Percentiles rank a stretch among this genome's conserved stretches.
phyloP scores from a whole-genome alignment of 2,888 invertebrate genomes.

The Pyrrhia umbra region DNA sequence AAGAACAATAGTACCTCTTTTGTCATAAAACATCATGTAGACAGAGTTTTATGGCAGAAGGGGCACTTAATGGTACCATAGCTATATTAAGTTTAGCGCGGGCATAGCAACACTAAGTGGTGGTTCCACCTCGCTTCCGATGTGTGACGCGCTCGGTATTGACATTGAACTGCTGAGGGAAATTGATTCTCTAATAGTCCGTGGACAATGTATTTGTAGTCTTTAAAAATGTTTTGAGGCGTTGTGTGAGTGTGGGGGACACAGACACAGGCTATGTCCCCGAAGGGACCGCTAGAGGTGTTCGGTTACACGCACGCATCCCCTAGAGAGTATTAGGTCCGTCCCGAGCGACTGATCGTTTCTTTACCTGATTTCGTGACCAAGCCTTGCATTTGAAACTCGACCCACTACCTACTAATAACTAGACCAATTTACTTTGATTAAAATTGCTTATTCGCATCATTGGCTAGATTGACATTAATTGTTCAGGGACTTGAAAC shows the following conservation, averaged over 20 bases:
- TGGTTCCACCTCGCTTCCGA: conserved; percentile 33
- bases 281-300: background rate
- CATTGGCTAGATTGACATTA: conserved; percentile 1
- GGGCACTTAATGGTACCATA: conserved; percentile 51
- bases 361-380: conserved; percentile 24
- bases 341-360: conserved; percentile 11
- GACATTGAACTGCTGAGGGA: conserved; percentile 49
- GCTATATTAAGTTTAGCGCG: conserved; percentile 50
- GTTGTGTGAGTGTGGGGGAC: background rate
- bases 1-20: conserved; percentile 62
- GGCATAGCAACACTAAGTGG: conserved; percentile 46
- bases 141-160: conserved; percentile 31
- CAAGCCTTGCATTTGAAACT: background rate
- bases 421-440: background rate
- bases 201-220: conserved; percentile 11
- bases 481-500: conserved; percentile 1
- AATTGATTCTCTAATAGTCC: conserved; percentile 31
- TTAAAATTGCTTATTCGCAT: conserved; percentile 1
- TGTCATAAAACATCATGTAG: conserved; percentile 57
- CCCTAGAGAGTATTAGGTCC: conserved; percentile 1
- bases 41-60: conserved; percentile 50
- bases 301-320: conserved; percentile 10
- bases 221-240: background rate
- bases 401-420: background rate
- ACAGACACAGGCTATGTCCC: background rate